Evolutionary conservation across 2,113 vertebrate genomes (phyloP).

Genomic region (Percopsis transmontana): DNA sequence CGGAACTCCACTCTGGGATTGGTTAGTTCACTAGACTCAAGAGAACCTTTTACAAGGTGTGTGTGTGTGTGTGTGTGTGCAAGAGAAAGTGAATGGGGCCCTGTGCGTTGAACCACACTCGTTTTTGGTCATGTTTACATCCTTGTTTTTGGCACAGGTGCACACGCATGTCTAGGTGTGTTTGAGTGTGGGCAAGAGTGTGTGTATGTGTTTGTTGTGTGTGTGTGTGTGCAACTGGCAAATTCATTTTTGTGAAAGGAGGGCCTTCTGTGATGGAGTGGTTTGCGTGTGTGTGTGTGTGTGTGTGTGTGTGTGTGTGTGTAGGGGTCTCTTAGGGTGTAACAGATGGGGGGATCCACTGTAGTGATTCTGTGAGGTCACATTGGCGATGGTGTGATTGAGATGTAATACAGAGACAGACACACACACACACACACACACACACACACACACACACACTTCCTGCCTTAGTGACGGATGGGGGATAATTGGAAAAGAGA

Average conservation of each 20-base stretch:
- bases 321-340: conserved; percentile 52
- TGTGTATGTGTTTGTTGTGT: conserved; percentile 11
- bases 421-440: not conserved
- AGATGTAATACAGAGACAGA: conserved; percentile 21
- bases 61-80: conserved; percentile 48
- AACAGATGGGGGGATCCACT: conserved; percentile 71
- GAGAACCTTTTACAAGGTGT: conserved; percentile 46
- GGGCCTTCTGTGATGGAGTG: conserved; percentile 6
- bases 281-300: conserved; percentile 13
- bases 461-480: conserved; percentile 52
- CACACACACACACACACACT: not conserved
- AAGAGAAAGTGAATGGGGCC: not conserved
- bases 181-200: conserved; percentile 42
- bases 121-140: conserved; percentile 71
- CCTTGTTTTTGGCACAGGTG: conserved; percentile 61
- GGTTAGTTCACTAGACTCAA: conserved; percentile 56
- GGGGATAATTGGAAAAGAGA: conserved; percentile 44
- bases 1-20: conserved; percentile 37
- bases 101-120: conserved; percentile 64
- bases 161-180: not conserved
- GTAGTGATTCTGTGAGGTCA: conserved; percentile 64
- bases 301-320: conserved; percentile 21
- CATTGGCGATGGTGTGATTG: conserved; percentile 55
- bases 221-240: not conserved
- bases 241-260: not conserved